phyloP scores from a whole-genome alignment of 2,797 vertebrate species.

The Champsocephalus esox region DNA sequence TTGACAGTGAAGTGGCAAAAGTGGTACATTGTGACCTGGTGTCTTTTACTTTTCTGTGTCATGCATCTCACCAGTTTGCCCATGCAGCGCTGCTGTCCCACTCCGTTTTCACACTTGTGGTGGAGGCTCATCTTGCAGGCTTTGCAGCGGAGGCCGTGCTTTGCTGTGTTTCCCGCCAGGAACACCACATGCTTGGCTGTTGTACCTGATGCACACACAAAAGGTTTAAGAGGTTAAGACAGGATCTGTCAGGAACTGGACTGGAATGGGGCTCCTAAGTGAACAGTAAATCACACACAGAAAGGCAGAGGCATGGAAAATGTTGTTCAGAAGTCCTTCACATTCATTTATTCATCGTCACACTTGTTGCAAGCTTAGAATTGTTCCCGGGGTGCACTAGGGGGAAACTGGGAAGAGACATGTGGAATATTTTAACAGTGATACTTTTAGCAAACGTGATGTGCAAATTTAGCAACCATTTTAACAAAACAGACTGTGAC shows the following conservation, averaged over 20 bases:
- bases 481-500: conserved; percentile 4
- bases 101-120: conserved; percentile 94
- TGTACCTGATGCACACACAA: conserved; percentile 72
- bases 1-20: conserved; percentile 5
- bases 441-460: conserved; percentile 32
- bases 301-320: conserved; percentile 43
- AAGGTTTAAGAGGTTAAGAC: conserved; percentile 37
- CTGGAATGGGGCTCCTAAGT: neutral
- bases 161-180: conserved; percentile 92
- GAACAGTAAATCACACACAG: conserved; percentile 18
- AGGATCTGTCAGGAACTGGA: conserved; percentile 22
- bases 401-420: conserved; percentile 41
- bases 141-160: conserved; percentile 97
- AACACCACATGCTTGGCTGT: conserved; percentile 83
- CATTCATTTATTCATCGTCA: conserved; percentile 33
- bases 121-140: conserved; percentile 99
- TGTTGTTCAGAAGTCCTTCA: neutral
- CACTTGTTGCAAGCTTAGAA: conserved; percentile 31
- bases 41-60: neutral
- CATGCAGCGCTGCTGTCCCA: conserved; percentile 94
- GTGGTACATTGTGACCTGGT: neutral
- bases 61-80: conserved; percentile 94
- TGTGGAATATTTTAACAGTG: conserved; percentile 45
- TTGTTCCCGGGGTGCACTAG: conserved; percentile 33
- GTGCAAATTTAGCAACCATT: conserved; percentile 27